phyloP scores from a whole-genome alignment of 1,140 invertebrate species.

The Polypedilum pembai region DNA sequence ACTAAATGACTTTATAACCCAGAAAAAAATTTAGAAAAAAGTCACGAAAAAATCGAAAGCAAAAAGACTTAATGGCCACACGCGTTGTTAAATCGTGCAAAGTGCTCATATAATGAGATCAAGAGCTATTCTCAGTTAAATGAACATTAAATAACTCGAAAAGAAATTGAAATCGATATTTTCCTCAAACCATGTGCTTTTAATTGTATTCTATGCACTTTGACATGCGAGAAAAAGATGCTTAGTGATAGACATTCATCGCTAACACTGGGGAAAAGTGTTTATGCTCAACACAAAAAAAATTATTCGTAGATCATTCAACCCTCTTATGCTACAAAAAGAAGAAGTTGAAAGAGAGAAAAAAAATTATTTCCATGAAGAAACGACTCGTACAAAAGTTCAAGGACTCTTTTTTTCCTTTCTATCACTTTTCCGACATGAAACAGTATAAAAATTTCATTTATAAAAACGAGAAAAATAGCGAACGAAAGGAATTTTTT shows the following conservation, averaged over 20 bases:
- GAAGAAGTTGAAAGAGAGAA: not conserved
- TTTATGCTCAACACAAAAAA: too few relatives aligned
- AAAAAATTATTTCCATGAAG: not conserved
- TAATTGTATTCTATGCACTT: too few relatives aligned
- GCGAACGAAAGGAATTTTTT: not conserved
- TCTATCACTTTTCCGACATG: not conserved
- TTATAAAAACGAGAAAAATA: not conserved
- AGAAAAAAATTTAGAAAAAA: not conserved
- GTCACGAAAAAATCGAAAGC: not conserved
- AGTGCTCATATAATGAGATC: not conserved
- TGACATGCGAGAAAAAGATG: too few relatives aligned
- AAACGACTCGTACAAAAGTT: not conserved
- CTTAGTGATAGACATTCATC: too few relatives aligned
- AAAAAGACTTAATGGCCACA: not conserved
- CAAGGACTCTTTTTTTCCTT: not conserved
- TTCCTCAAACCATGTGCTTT: too few relatives aligned
- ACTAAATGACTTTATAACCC: not conserved
- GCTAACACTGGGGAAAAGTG: too few relatives aligned
- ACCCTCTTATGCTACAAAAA: not conserved
- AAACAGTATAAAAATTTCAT: not conserved
- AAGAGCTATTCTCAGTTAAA: too few relatives aligned
- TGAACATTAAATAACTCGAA: too few relatives aligned
- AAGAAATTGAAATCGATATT: too few relatives aligned
- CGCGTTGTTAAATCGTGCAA: not conserved
- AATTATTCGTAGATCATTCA: not conserved